Evolutionary conservation across 2,113 vertebrate genomes (phyloP), one percentile per base, ranked within the genome.

Genomic region (Phoxinus phoxinus): DNA sequence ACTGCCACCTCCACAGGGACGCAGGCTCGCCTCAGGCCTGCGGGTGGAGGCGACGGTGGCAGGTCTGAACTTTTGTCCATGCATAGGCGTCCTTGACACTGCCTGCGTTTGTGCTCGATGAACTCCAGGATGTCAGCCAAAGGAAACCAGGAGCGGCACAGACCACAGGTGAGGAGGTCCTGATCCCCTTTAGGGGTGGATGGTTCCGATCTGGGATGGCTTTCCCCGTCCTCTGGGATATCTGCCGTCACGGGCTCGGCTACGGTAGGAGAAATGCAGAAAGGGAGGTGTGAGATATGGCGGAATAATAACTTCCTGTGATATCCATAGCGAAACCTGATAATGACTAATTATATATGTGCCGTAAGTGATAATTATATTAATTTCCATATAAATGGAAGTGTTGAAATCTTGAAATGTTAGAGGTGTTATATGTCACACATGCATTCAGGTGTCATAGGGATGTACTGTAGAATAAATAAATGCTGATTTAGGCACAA

Each of bases 41-140:
- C 96, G 92, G 96, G 97, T 3, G 94, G 92, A 44, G 92, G 91
- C 89, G 97, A 97, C 77, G 97, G 97, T 37, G 97, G 96, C 94
- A 97, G 96, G 97, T 98, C 97, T 94, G 96, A 94, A 93, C 95
- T 96, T 94, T 99, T 99, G 95, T 98, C 97, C 95, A 93, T 92
- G 92, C 97, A 99, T 92, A 97, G 95, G 92, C 95, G 93, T 92
- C 96, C 96, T 90, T 97, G 97, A 96, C 98, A 99, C 96, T 98
- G 97, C 95, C 97, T 97, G 95, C 97, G 95, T 95, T 99, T 99
- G 96, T 99, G 98, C 94, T 99, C 97, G 88, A 99, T 99, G 96
- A 99, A 99, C 94, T 99, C 95, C 93, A 99, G 96, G 94, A 99
- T 99, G 95, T 99, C 97, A 85, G 97, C 97, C 95, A 99, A 94